A percentile compares a stretch with the other conserved stretches of the same genome.
phyloP scores from a whole-genome alignment of 2,797 vertebrate species.

The Silurus lanzhouensis region DNA sequence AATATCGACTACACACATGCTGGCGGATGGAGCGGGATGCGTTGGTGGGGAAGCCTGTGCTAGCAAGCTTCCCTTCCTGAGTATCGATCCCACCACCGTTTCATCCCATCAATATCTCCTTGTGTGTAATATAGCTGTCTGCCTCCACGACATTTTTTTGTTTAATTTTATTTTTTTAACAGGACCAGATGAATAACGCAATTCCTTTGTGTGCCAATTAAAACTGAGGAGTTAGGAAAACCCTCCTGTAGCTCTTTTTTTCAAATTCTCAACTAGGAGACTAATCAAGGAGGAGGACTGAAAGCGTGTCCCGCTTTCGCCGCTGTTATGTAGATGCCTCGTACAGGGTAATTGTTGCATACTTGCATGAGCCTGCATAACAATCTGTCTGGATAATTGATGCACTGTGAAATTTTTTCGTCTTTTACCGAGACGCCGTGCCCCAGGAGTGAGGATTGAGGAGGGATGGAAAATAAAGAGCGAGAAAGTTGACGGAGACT shows the following conservation, averaged over 20 bases:
- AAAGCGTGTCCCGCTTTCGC: constrained; percentile 4
- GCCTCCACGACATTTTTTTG: constrained; percentile 16
- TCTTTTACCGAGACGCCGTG: background rate
- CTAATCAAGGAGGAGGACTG: constrained; percentile 29
- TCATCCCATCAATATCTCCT: constrained; percentile 38
- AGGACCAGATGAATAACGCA: constrained; percentile 33
- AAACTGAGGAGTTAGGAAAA: constrained; percentile 19
- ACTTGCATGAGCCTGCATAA: background rate
- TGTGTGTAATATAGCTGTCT: constrained; percentile 35
- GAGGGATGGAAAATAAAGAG: background rate
- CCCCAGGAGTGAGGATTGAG: background rate
- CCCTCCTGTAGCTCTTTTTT: constrained; percentile 9
- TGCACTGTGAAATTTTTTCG: background rate
- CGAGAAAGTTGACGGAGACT: background rate
- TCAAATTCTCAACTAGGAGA: background rate
- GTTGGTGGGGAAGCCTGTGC: background rate
- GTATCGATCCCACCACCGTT: constrained; percentile 6
- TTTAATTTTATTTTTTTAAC: constrained; percentile 20
- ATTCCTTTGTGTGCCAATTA: constrained; percentile 50
- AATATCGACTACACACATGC: background rate
- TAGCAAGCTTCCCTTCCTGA: constrained; percentile 17
- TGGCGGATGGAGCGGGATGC: background rate
- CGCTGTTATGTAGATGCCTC: constrained; percentile 46
- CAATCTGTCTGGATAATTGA: background rate
- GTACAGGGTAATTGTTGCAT: constrained; percentile 59